These are phyloP conservation scores for Conus canariensis DNA, from an alignment of 2,888 invertebrate species.

Conservation along the genomic window DNA sequence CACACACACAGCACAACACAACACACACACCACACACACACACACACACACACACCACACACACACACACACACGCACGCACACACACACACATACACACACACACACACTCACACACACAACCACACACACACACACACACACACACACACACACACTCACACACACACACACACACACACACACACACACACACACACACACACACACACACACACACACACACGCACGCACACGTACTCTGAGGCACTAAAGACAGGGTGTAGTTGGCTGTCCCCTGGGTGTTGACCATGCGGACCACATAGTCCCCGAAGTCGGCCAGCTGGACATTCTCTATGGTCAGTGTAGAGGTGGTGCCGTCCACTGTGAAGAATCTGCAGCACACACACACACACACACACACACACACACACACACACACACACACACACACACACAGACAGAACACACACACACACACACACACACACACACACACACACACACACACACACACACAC, in stretches of 20 bases:
- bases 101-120: no score
- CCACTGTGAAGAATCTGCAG: conserved; percentile 45
- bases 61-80: no score
- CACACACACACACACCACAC: no score
- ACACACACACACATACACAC: no score
- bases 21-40: no score
- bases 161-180: no score
- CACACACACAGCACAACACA: no score
- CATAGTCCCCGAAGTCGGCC: conserved; percentile 45
- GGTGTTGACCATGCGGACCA: conserved; percentile 43
- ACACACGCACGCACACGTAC: not conserved
- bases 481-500: conserved; percentile 14
- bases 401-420: not conserved
- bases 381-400: not conserved
- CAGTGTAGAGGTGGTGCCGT: conserved; percentile 35
- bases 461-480: conserved; percentile 14
- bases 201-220: no score
- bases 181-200: no score
- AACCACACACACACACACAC: no score
- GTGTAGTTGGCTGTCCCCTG: conserved; percentile 38
- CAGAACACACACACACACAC: conserved; percentile 15
- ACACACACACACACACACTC: no score
- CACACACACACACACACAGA: conserved; percentile 1
- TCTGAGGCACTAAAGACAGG: conserved; percentile 39
- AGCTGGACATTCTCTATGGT: conserved; percentile 44